Evolutionary conservation across 37 sponge, comb jelly and placozoan species (phyloP), one percentile per base, ranked within the genome.

Genomic region (Bolinopsis microptera): DNA sequence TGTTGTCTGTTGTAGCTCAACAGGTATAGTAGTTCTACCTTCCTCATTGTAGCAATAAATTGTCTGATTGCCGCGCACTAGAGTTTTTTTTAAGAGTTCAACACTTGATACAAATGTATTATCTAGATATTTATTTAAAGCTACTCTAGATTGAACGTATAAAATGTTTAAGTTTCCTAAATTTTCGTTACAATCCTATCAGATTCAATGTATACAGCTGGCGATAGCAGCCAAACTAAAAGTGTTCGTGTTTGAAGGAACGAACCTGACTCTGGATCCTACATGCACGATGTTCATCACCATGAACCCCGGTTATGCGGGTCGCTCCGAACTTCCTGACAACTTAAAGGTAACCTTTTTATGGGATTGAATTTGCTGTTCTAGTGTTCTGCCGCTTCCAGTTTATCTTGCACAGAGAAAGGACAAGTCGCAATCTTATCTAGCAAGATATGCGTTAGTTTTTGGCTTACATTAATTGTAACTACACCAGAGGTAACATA

Each of bases 1-100:
- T 94, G 22, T 38, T 94, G 88, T 94, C 95, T 21, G 95, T 94
- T 2, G 94, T 94, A n/a, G 93, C 95, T 26, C 95, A 94, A 35
- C 93, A 93, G 77, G 68, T 93, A 21, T 69, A 32, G 0, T 26
- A n/a, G 1, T 16, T 92, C 41, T 18, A 92, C 18, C 3, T 39
- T 5, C n/a, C n/a, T n/a, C n/a, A n/a, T n/a, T n/a, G n/a, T n/a
- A n/a, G n/a, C n/a, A n/a, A n/a, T n/a, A n/a, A n/a, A n/a, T n/a
- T n/a, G n/a, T n/a, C n/a, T n/a, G n/a, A n/a, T n/a, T n/a, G n/a
- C n/a, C n/a, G n/a, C n/a, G n/a, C n/a, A n/a, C n/a, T n/a, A n/a
- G n/a, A n/a, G n/a, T n/a, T n/a, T n/a, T n/a, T n/a, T n/a, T n/a
- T n/a, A n/a, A n/a, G n/a, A n/a, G n/a, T n/a, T n/a, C n/a, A n/a